Base-by-base conservation (phyloP, 2,888 invertebrate genomes). In the Eumacrocentrus americanus region DNA sequence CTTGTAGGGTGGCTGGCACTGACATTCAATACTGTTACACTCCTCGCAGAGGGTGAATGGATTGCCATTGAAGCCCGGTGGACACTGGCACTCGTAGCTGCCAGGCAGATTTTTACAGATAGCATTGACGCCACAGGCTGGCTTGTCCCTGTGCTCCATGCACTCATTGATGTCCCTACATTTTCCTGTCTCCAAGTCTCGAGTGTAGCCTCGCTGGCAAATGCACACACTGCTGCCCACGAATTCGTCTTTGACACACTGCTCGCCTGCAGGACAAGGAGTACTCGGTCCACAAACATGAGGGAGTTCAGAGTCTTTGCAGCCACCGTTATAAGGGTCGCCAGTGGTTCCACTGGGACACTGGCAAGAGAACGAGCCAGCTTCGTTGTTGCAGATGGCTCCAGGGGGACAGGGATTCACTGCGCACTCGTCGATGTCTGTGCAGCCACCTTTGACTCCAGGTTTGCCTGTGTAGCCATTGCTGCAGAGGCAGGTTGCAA, bases 81-180 rank as follows among this genome's bases (percentile, higher is more conserved):
- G 91, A 73, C 95, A 96, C 73, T 92, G 91, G 71, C 95, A 96
- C 81, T 94, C 94, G 76, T 95, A 96, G 75, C 94, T 94, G 47
- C 95, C 95, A 0, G 95, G 95, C 52, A 95, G 82, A 82, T 96
- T 96, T 78, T 93, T 94, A 75, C 95, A 96, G 59, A 94, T 87
- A 0, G 95, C 94, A 80, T 94, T 94, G 20, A 92, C 81, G 0
- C 95, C 95, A 80, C 95, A 95, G 14, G 92, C 90, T 2, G 90
- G 87, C 69, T 91, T 91, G 58, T 89, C 90, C 56, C 87, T 82
- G 23, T 88, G 83, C 70, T 90, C 89, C 2, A 88, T 86, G 74
- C 95, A 95, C 81, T 95, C 95, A 74, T 95, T 91, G 57, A 92
- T 85, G 79, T 95, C 95, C 73, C 91, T 85, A 81, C 95, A 95